These are phyloP conservation scores for Patella caerulea DNA, from an alignment of 2,888 invertebrate genomes.

Conservation along the genomic window DNA sequence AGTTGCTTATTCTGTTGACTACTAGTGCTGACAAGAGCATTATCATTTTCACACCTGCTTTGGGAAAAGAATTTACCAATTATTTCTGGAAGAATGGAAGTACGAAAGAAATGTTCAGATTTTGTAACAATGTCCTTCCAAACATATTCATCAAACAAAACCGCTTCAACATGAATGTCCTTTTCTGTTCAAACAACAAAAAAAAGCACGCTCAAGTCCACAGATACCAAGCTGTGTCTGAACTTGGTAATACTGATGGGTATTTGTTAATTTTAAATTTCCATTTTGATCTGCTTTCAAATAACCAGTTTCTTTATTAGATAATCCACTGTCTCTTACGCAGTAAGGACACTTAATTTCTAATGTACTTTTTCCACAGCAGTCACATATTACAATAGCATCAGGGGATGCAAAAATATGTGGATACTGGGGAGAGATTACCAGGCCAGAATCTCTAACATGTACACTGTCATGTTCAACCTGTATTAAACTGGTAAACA, in stretches of 20 bases:
- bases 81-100: slow-evolving; percentile 29
- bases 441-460: slow-evolving; percentile 16
- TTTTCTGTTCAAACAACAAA: slow-evolving; percentile 17
- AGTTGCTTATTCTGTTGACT: too few species aligned
- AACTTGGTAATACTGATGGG: slow-evolving; percentile 3
- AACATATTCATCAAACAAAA: neutral
- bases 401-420: slow-evolving; percentile 26
- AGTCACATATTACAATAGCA: slow-evolving; percentile 26
- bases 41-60: neutral
- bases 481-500: neutral
- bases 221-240: slow-evolving; percentile 11
- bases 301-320: neutral
- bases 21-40: too few species aligned
- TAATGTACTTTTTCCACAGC: slow-evolving; percentile 19
- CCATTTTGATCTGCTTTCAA: neutral
- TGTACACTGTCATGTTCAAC: slow-evolving; percentile 17
- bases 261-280: neutral
- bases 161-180: slow-evolving; percentile 2
- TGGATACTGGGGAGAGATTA: slow-evolving; percentile 12
- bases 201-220: neutral
- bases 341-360: slow-evolving; percentile 29
- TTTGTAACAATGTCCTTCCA: slow-evolving; percentile 16
- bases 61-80: slow-evolving; percentile 31
- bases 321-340: neutral
- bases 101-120: slow-evolving; percentile 16